A percentile compares a stretch with the other conserved stretches of the same genome.
Conservation (phyloP, 1,140 invertebrate genomes). For the Leptinotarsa texana region DNA sequence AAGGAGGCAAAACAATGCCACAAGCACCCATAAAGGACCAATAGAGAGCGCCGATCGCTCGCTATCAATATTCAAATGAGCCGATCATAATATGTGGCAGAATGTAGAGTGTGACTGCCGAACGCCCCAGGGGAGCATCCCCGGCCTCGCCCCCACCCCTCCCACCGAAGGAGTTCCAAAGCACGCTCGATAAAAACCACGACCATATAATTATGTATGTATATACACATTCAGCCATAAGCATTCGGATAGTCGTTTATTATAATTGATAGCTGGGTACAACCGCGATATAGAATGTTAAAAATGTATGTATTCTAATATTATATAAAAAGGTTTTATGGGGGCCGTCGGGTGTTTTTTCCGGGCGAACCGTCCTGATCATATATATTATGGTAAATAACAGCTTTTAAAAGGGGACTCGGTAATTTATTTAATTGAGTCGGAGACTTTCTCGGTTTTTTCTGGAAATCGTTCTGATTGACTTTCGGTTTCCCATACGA, state of each 20-base stretch:
- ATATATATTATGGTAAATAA: slow-evolving; percentile 49
- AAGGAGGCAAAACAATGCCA: slow-evolving; percentile 22
- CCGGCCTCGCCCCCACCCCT: slow-evolving; percentile 35
- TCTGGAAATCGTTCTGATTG: neutral
- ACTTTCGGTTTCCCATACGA: slow-evolving; percentile 10
- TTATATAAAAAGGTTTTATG: slow-evolving; percentile 39
- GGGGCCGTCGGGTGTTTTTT: slow-evolving; percentile 35
- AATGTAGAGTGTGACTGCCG: slow-evolving; percentile 50
- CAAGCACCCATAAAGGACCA: slow-evolving; percentile 37
- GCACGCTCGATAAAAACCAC: slow-evolving; percentile 52
- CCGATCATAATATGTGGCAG: slow-evolving; percentile 50
- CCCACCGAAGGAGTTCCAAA: slow-evolving; percentile 40
- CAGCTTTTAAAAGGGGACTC: slow-evolving; percentile 38
- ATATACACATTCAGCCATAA: slow-evolving; percentile 57
- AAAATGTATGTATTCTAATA: slow-evolving; percentile 56
- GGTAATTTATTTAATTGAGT: slow-evolving; percentile 31
- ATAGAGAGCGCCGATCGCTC: slow-evolving; percentile 35
- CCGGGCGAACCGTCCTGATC: slow-evolving; percentile 40
- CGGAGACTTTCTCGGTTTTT: slow-evolving; percentile 14
- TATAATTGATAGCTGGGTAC: slow-evolving; percentile 56
- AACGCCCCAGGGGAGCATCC: slow-evolving; percentile 41
- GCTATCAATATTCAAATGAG: slow-evolving; percentile 51
- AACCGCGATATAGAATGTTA: slow-evolving; percentile 54
- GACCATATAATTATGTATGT: slow-evolving; percentile 57
- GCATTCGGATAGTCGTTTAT: slow-evolving; percentile 56